These are phyloP conservation scores for Diorhabda elongata DNA, from an alignment of 1,140 invertebrate species.

Conservation along the genomic window DNA sequence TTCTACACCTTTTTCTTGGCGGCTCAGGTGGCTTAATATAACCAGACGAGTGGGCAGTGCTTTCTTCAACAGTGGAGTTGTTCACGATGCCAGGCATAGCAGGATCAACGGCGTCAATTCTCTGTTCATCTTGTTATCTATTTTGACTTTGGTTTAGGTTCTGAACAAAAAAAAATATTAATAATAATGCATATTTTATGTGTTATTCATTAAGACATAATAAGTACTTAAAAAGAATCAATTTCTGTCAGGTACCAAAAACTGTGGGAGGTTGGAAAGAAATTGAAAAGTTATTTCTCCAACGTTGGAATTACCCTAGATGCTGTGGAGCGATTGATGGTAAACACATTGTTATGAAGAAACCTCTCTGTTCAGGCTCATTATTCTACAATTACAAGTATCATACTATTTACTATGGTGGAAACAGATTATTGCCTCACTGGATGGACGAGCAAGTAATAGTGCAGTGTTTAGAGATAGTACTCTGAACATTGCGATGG, in stretches of 20 bases:
- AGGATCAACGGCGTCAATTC: background rate
- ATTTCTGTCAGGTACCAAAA: constrained; percentile 20
- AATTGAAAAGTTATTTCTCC: constrained; percentile 21
- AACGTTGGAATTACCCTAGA: constrained; percentile 42
- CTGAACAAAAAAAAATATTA: constrained; percentile 25
- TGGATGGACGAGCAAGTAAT: constrained; percentile 34
- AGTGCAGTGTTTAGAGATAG: constrained; percentile 27
- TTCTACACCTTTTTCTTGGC: constrained; percentile 7
- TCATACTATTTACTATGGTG: constrained; percentile 46
- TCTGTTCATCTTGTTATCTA: background rate
- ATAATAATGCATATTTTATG: constrained; percentile 14
- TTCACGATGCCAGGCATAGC: constrained; percentile 2
- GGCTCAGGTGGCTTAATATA: constrained; percentile 8
- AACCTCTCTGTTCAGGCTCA: constrained; percentile 22
- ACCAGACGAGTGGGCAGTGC: constrained; percentile 13
- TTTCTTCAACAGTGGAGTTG: background rate
- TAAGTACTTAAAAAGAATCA: constrained; percentile 8
- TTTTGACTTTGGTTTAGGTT: constrained; percentile 17
- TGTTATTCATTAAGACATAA: constrained; percentile 17
- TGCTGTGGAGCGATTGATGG: constrained; percentile 49
- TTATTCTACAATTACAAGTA: constrained; percentile 40
- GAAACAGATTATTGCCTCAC: constrained; percentile 48
- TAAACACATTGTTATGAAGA: constrained; percentile 38
- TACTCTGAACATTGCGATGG: constrained; percentile 30
- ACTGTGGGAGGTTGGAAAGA: constrained; percentile 24